These are phyloP conservation scores for Hylyphantes graminicola DNA, from an alignment of 1,140 invertebrate species.

Conservation along the genomic window DNA sequence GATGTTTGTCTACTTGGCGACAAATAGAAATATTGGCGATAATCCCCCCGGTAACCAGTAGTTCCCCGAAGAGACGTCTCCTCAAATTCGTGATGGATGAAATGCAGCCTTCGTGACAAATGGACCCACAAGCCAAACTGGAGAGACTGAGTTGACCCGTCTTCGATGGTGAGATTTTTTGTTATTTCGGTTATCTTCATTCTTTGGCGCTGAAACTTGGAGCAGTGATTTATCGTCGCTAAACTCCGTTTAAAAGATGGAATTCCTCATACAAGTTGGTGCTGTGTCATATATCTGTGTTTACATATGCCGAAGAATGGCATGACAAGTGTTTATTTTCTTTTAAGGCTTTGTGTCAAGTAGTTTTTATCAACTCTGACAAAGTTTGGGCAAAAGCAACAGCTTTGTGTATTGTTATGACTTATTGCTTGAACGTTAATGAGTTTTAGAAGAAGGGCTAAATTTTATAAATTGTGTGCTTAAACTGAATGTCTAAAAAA, in stretches of 20 bases:
- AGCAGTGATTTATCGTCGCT: not conserved
- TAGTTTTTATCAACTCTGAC: no score
- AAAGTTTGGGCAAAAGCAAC: no score
- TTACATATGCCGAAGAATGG: not conserved
- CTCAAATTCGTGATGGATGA: conserved; percentile 21
- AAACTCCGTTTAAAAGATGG: not conserved
- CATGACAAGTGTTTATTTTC: no score
- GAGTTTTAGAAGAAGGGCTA: no score
- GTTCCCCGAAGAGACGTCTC: not conserved
- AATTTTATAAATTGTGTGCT: no score
- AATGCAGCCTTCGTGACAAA: conserved; percentile 5
- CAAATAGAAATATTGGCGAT: no score
- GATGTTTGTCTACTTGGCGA: no score
- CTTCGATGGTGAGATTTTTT: not conserved
- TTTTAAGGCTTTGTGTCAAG: no score
- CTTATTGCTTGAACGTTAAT: no score
- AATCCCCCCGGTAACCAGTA: no score
- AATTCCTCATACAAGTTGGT: not conserved
- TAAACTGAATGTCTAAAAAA: no score
- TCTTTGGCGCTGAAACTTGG: not conserved
- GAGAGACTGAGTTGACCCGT: conserved; percentile 17
- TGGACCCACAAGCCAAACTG: conserved; percentile 9
- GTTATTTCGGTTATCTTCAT: not conserved
- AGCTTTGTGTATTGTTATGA: no score
- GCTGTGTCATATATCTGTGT: not conserved